Conservation (phyloP, 2,888 invertebrate genomes). For the Nomada ruficornis region DNA sequence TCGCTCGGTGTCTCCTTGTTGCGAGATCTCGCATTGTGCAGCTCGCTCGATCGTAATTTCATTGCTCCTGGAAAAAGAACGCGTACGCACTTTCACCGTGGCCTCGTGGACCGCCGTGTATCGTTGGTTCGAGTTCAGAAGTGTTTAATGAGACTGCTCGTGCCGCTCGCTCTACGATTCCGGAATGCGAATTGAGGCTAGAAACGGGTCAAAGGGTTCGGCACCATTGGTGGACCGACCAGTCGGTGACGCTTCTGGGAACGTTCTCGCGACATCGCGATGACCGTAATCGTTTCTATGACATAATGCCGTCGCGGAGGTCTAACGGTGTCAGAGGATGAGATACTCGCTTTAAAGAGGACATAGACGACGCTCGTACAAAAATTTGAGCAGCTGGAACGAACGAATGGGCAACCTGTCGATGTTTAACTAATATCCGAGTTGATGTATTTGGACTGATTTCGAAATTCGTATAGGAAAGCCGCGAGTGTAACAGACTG, state of each 20-base stretch:
- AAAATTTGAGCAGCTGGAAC: background rate
- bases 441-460: background rate
- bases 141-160: conserved; percentile 35
- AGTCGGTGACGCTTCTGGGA: conserved; percentile 50
- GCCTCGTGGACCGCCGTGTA: background rate
- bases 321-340: conserved; percentile 11
- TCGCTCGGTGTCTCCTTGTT: background rate
- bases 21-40: conserved; percentile 2
- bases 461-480: background rate
- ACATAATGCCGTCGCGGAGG: conserved; percentile 41
- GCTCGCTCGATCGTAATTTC: conserved; percentile 37
- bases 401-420: background rate
- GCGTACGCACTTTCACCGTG: conserved; percentile 36
- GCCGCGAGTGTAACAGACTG: background rate
- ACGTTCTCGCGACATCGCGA: conserved; percentile 37
- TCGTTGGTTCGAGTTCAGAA: background rate
- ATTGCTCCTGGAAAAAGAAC: conserved; percentile 15
- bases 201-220: conserved; percentile 45
- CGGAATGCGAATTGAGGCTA: conserved; percentile 56
- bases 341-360: background rate
- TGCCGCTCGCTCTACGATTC: conserved; percentile 41
- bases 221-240: conserved; percentile 35
- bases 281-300: conserved; percentile 54
- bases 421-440: background rate
- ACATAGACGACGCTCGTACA: background rate